phyloP scores from a whole-genome alignment of 2,797 vertebrate species.

The Trachops cirrhosus region DNA sequence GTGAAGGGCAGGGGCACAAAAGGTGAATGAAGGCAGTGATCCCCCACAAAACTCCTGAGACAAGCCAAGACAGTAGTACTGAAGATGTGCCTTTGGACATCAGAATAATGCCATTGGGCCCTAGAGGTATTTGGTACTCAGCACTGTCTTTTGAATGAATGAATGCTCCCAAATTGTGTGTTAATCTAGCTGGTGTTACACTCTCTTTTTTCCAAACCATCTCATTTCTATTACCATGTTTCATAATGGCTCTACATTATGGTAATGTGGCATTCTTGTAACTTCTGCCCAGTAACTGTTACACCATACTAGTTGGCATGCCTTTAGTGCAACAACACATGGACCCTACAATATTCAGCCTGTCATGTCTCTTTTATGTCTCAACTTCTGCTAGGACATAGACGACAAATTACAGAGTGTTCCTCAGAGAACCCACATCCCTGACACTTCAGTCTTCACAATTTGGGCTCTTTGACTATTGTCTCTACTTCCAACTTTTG shows the following conservation, averaged over 20 bases:
- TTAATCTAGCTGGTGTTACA: not conserved
- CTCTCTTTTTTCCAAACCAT: not conserved
- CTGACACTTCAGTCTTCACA: not conserved
- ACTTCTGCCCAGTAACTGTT: not conserved
- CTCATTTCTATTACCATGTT: not conserved
- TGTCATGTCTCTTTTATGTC: not conserved
- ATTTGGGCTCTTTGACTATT: not conserved
- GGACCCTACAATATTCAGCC: not conserved
- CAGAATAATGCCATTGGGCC: not conserved
- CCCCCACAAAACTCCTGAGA: not conserved
- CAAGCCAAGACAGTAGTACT: not conserved
- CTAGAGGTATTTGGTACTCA: not conserved
- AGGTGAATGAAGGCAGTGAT: not conserved
- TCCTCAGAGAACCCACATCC: not conserved
- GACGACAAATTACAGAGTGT: not conserved
- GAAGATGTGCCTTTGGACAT: not conserved
- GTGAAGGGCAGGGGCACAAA: not conserved
- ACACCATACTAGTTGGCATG: not conserved
- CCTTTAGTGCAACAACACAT: not conserved
- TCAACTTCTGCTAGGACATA: not conserved
- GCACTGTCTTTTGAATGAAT: not conserved
- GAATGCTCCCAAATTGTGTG: not conserved
- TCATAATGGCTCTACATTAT: not conserved
- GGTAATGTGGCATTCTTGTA: not conserved
- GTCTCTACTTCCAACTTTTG: not conserved